These are phyloP conservation scores for Luidia sarsii DNA, from an alignment of 53 echinoderm and acorn worm genomes.

Conservation along the genomic window DNA sequence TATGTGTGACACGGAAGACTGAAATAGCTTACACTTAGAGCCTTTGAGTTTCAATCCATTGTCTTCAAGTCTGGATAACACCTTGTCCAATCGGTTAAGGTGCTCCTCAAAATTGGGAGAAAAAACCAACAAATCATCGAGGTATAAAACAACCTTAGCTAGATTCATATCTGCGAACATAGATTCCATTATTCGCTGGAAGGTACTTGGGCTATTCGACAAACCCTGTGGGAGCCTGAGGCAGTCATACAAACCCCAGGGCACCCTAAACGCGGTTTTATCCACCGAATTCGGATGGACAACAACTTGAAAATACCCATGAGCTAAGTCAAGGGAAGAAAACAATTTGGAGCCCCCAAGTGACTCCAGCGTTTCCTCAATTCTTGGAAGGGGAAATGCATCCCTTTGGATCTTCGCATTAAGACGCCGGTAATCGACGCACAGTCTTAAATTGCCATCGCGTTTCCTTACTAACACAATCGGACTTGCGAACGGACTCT, in stretches of 20 bases:
- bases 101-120: slow-evolving; percentile 40
- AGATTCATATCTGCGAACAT: slow-evolving; percentile 35
- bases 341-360: slow-evolving; percentile 28
- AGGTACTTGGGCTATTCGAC: slow-evolving; percentile 2
- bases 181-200: slow-evolving; percentile 18
- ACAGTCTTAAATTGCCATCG: slow-evolving; percentile 36
- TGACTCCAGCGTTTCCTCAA: too few relatives aligned
- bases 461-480: slow-evolving; percentile 55
- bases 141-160: not conserved
- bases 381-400: slow-evolving; percentile 52
- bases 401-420: too few relatives aligned
- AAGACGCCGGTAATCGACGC: too few relatives aligned
- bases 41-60: slow-evolving; percentile 30
- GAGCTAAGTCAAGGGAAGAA: slow-evolving; percentile 28
- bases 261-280: slow-evolving; percentile 13
- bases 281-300: not conserved
- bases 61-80: slow-evolving; percentile 11
- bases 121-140: slow-evolving; percentile 22
- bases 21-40: slow-evolving; percentile 45
- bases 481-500: slow-evolving; percentile 60
- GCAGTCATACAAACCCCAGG: slow-evolving; percentile 13
- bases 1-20: slow-evolving; percentile 32
- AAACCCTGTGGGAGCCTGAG: not conserved
- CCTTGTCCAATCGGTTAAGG: slow-evolving; percentile 1
- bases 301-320: not conserved